Evolutionary conservation across 1,140 invertebrate genomes (phyloP), one percentile per base, ranked within the genome.

Genomic region (Ceratina australensis): DNA sequence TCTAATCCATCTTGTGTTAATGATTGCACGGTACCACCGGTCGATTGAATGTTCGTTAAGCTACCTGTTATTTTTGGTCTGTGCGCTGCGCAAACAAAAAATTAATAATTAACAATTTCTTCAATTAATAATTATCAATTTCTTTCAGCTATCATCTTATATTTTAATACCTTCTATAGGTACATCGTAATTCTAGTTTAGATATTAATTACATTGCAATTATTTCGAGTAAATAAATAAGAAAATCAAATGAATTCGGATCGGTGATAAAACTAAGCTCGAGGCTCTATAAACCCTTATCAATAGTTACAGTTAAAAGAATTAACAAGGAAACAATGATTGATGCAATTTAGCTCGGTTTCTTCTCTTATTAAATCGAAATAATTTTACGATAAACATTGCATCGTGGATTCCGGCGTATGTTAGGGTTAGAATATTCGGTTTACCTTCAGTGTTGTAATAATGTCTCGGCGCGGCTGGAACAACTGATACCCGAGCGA

Each of bases 41-140:
- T 78, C 12, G 87, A 87, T 28, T 86, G 86, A 77, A 89, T 89
- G 74, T 89, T 90, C 24, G 89, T 87, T 74, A 89, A 74, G 64
- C 87, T 88, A 73, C 81, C 86, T 52, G 88, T 82, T 33, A 89
- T 88, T 80, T 87, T 87, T 26, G 88, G 87, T 15, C 80, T 57
- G 72, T 79, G 59, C 28, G 78, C 79, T 26, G 65, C n/a, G n/a
- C 79, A 86, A 57, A 24, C 5, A 10, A 5, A 42, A 10, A 66
- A 24, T 2, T 42, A 18, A 16, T 18, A 73, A 59, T 71, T 63
- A 42, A 61, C 16, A n/a, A n/a, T n/a, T n/a, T n/a, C n/a, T n/a
- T n/a, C n/a, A n/a, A n/a, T n/a, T n/a, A n/a, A n/a, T n/a, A n/a
- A 24, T 63, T 18, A 15, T n/a, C 47, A 22, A 52, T 16, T 47